Percentiles rank a stretch among this genome's conserved stretches.
Conservation (phyloP, 2,797 vertebrate species). For the Myotis findleyi region DNA sequence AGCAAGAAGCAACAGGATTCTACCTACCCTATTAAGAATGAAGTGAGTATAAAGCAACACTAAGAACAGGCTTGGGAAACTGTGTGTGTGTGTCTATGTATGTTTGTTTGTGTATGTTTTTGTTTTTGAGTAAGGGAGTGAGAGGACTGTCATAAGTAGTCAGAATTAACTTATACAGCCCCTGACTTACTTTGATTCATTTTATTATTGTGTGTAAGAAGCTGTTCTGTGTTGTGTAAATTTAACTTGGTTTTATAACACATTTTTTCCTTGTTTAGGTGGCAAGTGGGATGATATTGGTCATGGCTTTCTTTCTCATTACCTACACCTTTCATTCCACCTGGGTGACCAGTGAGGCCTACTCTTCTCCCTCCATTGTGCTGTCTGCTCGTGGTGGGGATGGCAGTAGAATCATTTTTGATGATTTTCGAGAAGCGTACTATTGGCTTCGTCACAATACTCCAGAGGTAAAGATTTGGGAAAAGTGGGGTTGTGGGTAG, state of each 20-base stretch:
- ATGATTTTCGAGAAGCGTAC: constrained; percentile 99
- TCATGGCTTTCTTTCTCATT: constrained; percentile 99
- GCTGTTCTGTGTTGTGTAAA: neutral
- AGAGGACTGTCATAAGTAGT: neutral
- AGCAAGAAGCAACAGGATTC: constrained; percentile 97
- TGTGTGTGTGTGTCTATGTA: neutral
- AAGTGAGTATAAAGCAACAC: constrained; percentile 86
- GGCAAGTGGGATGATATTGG: constrained; percentile 99
- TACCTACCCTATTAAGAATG: constrained; percentile 99
- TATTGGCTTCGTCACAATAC: constrained; percentile 99
- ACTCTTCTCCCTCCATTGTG: constrained; percentile 98
- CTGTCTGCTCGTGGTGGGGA: constrained; percentile 97
- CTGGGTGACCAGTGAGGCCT: constrained; percentile 99
- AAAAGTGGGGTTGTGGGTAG: neutral
- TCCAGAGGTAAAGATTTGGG: constrained; percentile 91
- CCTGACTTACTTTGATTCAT: neutral
- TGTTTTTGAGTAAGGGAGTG: neutral
- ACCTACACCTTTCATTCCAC: constrained; percentile 99
- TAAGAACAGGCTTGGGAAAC: neutral
- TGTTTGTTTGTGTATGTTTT: neutral
- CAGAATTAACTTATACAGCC: neutral
- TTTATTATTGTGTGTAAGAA: neutral
- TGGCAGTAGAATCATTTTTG: constrained; percentile 98
- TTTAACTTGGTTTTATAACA: constrained; percentile 43
- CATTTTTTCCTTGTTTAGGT: constrained; percentile 88